These are phyloP conservation scores for Aphrophora alni DNA, from an alignment of 2,888 invertebrate species.

Conservation along the genomic window DNA sequence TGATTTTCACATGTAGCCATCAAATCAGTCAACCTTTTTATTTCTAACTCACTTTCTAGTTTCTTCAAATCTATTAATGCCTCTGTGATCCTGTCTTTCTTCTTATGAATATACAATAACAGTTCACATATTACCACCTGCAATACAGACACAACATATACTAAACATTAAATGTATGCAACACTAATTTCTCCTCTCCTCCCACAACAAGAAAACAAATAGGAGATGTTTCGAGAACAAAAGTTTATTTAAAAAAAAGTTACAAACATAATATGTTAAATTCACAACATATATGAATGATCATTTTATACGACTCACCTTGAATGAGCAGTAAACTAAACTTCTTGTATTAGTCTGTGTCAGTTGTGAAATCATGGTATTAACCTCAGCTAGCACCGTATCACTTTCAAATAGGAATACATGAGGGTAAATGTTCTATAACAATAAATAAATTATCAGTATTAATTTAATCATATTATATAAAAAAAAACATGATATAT, in stretches of 20 bases:
- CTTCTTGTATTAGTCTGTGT: slow-evolving; percentile 19
- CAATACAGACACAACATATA: slow-evolving; percentile 42
- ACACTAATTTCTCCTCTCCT: neutral
- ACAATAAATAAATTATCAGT: no score
- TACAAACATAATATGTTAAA: no score
- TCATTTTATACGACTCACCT: slow-evolving; percentile 23
- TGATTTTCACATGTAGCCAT: neutral
- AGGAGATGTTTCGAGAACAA: no score
- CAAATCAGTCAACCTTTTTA: slow-evolving; percentile 40
- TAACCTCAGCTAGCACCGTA: slow-evolving; percentile 66
- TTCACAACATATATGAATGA: no score
- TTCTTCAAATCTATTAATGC: slow-evolving; percentile 66
- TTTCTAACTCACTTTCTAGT: slow-evolving; percentile 62
- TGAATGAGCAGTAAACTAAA: slow-evolving; percentile 34
- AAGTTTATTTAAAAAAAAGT: no score
- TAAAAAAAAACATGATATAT: no score
- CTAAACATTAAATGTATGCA: neutral
- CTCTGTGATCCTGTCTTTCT: slow-evolving; percentile 65
- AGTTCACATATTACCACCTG: slow-evolving; percentile 70
- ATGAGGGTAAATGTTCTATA: slow-evolving; percentile 74
- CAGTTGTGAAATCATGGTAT: slow-evolving; percentile 60
- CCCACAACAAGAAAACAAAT: no score
- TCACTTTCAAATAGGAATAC: slow-evolving; percentile 69
- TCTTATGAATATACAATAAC: slow-evolving; percentile 68
- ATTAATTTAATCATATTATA: no score